phyloP scores from a whole-genome alignment of 2,113 vertebrate genomes.

The Ageneiosus marmoratus region DNA sequence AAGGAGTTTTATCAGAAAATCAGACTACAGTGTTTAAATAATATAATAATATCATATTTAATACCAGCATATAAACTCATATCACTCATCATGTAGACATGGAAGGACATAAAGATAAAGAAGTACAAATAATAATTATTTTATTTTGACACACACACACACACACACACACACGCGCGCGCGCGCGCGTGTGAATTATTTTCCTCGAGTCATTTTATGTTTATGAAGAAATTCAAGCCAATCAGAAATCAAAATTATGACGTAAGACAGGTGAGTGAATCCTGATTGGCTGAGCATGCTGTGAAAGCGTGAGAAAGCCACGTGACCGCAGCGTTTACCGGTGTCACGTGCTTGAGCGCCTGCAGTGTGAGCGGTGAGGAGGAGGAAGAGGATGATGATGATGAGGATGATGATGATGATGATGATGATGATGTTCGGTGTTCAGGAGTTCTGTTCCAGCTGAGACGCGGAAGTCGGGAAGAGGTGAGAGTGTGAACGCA shows the following conservation, averaged over 20 bases:
- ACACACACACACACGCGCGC: too few relatives aligned
- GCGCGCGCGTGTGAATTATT: not conserved
- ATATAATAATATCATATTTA: not conserved
- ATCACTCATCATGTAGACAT: not conserved
- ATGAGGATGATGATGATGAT: not conserved
- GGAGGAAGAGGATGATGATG: not conserved
- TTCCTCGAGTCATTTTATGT: not conserved
- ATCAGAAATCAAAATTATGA: not conserved
- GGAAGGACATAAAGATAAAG: not conserved
- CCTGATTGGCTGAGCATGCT: not conserved
- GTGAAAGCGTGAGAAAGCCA: not conserved
- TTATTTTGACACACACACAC: too few relatives aligned
- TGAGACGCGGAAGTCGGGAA: not conserved
- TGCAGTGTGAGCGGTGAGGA: not conserved
- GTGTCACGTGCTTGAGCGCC: constrained; percentile 59
- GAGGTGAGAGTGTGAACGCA: not conserved
- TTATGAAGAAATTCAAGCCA: too few relatives aligned
- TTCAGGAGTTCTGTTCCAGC: not conserved
- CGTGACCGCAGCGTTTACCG: constrained; percentile 23
- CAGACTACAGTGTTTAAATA: too few relatives aligned
- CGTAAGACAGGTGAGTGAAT: not conserved
- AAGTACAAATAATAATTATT: not conserved
- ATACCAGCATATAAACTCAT: not conserved
- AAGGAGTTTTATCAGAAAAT: not conserved
- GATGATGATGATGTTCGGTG: not conserved